A percentile compares a stretch with the other conserved stretches of the same genome.
phyloP scores from a whole-genome alignment of 2,888 invertebrate genomes.

The Lasioglossum leucozonium region DNA sequence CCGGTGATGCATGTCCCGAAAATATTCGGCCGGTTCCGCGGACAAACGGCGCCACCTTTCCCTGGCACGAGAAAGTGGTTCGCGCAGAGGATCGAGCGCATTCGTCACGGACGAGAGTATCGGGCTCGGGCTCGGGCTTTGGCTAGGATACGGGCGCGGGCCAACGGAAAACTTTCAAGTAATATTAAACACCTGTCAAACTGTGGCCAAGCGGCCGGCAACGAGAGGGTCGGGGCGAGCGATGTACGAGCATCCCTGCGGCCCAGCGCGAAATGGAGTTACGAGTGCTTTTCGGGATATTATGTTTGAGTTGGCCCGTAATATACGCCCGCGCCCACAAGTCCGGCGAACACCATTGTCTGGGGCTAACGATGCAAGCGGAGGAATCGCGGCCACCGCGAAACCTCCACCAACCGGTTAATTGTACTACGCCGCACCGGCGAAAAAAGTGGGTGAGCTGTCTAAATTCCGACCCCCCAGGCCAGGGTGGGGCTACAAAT shows the following conservation, averaged over 20 bases:
- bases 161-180: constrained; percentile 74
- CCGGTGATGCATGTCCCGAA: constrained; percentile 39
- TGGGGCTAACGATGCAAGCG: constrained; percentile 38
- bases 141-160: neutral
- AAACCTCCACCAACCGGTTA: constrained; percentile 21
- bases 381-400: constrained; percentile 1
- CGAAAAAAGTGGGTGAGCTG: neutral
- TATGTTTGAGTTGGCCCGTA: constrained; percentile 83
- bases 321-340: constrained; percentile 73
- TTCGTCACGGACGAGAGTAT: constrained; percentile 44
- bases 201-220: constrained; percentile 69
- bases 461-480: neutral
- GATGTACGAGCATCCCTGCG: constrained; percentile 47
- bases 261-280: constrained; percentile 76
- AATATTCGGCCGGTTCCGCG: constrained; percentile 42
- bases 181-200: constrained; percentile 82
- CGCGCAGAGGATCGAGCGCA: neutral
- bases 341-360: constrained; percentile 45
- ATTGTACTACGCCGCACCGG: constrained; percentile 26
- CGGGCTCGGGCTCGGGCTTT: neutral
- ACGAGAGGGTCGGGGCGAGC: constrained; percentile 42
- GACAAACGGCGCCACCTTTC: constrained; percentile 5
- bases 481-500: no score
- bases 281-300: constrained; percentile 82
- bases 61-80: constrained; percentile 10